Base-by-base conservation (phyloP, 2,888 invertebrate species). In the Helobdella robusta region DNA sequence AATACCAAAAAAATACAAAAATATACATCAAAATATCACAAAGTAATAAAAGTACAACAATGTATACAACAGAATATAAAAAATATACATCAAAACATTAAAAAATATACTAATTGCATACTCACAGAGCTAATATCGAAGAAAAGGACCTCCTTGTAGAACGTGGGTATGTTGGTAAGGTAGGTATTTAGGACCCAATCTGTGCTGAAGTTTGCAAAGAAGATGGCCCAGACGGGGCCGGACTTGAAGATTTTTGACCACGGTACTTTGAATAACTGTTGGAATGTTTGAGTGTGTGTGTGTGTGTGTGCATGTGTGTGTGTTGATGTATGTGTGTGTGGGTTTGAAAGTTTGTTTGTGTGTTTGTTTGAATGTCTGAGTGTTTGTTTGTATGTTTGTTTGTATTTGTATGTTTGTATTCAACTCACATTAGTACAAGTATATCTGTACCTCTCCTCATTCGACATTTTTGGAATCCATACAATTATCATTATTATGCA, bases 161-260 rank as follows among this genome's bases (percentile, higher is more conserved):
- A 82, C 0, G 78, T 76, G 20, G 82, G 82, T 66, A 82, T 76
- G 68, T 77, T 78, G 15, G 80, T 80, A 18, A 82, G 74, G 68
- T 81, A 75, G 30, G 79, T 81, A 73, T 82, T 82, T 15, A 78
- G 77, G 35, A 81, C 82, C 81, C 81, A 82, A 67, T 80, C 82
- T 46, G 81, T 80, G 62, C 80, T 81, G 65, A 82, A 75, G 70
- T 83, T 83, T 5, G 81, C 80, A 2, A 82, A 74, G 36, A 81
- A 74, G 66, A 83, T 81, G 1, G 82, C 82, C 70, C 70, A 71
- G 5, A 71, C 68, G 25, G 71, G 69, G 15, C 59, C 60, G n/a
- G 70, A 71, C 11, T 35, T 68, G 28, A 66, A 32, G 28, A 71
- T 44, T 32, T 58, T 59, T 59, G 56, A n/a, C 71, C 71, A 71